These are phyloP conservation scores for Notoglanidium macrostoma DNA, from an alignment of 2,797 vertebrate genomes.

Conservation along the genomic window DNA sequence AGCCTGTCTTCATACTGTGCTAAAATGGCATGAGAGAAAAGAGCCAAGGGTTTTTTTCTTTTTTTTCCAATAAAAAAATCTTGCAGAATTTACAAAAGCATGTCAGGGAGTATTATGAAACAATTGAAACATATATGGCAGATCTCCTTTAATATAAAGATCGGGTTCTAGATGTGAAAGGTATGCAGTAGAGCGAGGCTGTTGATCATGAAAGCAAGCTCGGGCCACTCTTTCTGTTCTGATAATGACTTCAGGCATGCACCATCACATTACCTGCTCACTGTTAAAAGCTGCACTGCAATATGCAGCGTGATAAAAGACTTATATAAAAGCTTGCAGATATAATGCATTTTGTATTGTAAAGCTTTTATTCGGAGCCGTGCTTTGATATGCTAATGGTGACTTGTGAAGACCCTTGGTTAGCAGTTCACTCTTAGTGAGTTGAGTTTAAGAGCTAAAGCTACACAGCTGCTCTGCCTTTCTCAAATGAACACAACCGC, in stretches of 20 bases:
- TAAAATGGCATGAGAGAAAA: too few relatives aligned
- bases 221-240: not conserved
- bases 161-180: constrained; percentile 11
- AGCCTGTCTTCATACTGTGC: too few relatives aligned
- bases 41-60: too few relatives aligned
- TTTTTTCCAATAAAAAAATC: too few relatives aligned
- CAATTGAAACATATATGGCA: too few relatives aligned
- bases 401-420: constrained; percentile 23
- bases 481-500: constrained; percentile 42
- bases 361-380: constrained; percentile 1
- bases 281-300: constrained; percentile 14
- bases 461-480: constrained; percentile 51
- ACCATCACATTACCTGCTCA: constrained; percentile 29
- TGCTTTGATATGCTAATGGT: constrained; percentile 45
- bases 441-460: constrained; percentile 29
- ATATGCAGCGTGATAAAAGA: not conserved
- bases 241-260: not conserved
- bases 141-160: not conserved
- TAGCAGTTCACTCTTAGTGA: constrained; percentile 22
- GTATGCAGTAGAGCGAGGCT: constrained; percentile 6
- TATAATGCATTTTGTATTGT: not conserved
- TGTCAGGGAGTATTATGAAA: too few relatives aligned
- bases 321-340: constrained; percentile 1
- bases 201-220: constrained; percentile 27
- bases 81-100: too few relatives aligned